Conservation (phyloP, 2,797 vertebrate species). For the Propithecus perrieri region DNA sequence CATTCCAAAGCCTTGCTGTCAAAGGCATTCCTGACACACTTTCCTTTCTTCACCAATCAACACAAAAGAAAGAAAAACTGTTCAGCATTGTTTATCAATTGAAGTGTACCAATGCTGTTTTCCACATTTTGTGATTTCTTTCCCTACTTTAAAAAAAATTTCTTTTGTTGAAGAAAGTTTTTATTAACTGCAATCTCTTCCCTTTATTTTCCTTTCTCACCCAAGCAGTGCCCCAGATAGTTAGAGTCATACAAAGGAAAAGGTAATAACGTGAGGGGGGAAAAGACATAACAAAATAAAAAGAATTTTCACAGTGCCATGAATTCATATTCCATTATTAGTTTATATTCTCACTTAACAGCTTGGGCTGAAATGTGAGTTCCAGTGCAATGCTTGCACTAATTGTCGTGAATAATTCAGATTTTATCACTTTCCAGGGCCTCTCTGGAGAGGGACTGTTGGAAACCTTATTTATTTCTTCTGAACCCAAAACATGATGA, state of each 20-base stretch:
- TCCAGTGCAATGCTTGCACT: constrained; percentile 77
- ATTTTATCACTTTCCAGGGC: constrained; percentile 82
- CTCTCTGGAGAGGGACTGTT: constrained; percentile 76
- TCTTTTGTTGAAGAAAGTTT: constrained; percentile 49
- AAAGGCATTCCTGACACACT: background rate
- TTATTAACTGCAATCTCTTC: constrained; percentile 55
- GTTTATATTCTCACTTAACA: constrained; percentile 80
- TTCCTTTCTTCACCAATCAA: background rate
- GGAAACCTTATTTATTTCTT: constrained; percentile 77
- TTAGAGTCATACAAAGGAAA: constrained; percentile 76
- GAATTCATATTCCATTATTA: constrained; percentile 78
- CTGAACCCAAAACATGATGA: constrained; percentile 68
- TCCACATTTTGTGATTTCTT: constrained; percentile 45
- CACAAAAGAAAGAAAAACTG: constrained; percentile 20
- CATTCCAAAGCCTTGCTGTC: background rate
- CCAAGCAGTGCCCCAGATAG: constrained; percentile 68
- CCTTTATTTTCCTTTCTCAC: constrained; percentile 67
- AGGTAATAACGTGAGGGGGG: background rate
- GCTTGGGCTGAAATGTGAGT: constrained; percentile 77
- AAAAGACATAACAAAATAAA: constrained; percentile 17
- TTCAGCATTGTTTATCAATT: constrained; percentile 13
- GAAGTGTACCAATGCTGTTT: constrained; percentile 42
- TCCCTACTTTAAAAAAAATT: background rate
- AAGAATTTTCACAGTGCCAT: constrained; percentile 66
- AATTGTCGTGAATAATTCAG: constrained; percentile 85